These are phyloP conservation scores for Miltochrista miniata DNA, from an alignment of 2,888 invertebrate genomes.

Conservation along the genomic window DNA sequence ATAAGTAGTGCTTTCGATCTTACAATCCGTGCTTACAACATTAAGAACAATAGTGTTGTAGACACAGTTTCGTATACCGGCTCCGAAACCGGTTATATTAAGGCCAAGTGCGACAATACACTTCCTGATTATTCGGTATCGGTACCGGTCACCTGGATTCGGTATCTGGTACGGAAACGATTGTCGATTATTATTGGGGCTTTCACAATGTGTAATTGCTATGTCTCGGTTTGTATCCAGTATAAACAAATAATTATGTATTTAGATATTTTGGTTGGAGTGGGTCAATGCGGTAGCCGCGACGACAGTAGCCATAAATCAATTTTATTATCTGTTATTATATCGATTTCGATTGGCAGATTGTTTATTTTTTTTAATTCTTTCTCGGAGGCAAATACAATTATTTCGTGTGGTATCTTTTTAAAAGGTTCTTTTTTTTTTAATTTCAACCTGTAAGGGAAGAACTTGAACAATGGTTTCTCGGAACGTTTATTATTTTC, in stretches of 20 bases:
- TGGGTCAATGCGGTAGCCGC: neutral
- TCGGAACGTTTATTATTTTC: no score
- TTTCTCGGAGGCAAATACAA: no score
- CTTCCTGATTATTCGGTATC: constrained; percentile 48
- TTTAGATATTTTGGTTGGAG: neutral
- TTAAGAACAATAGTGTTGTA: constrained; percentile 7
- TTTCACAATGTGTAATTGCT: constrained; percentile 39
- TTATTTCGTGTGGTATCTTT: no score
- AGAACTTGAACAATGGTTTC: no score
- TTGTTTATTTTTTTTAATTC: no score
- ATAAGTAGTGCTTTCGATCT: neutral
- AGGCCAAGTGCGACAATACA: constrained; percentile 59
- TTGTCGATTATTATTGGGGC: constrained; percentile 35
- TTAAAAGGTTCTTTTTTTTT: no score
- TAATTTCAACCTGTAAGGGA: no score
- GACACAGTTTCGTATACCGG: constrained; percentile 15
- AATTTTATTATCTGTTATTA: no score
- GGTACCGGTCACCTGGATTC: constrained; percentile 40
- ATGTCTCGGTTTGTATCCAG: constrained; percentile 4
- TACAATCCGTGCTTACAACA: neutral
- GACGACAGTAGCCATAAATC: no score
- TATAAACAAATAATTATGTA: neutral
- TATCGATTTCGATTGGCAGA: no score
- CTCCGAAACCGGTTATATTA: constrained; percentile 41
- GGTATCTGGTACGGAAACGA: constrained; percentile 35